Evolutionary conservation across 1,140 invertebrate genomes (phyloP).

Genomic region (Heterodera schachtii): DNA sequence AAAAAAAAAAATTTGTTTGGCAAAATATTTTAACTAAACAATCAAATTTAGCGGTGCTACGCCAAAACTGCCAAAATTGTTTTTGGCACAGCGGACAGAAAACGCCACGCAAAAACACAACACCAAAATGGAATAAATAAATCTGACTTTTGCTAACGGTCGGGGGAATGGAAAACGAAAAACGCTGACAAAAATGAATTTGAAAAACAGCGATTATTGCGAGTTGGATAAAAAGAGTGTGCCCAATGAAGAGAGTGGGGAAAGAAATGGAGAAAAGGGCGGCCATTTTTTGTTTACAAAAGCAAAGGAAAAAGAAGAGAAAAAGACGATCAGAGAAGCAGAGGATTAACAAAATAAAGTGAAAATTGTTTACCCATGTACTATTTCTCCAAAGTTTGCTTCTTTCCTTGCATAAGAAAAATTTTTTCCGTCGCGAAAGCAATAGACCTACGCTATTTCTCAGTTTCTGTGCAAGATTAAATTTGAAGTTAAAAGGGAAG

Average conservation of each 20-base stretch:
- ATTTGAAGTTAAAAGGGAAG: too few relatives aligned
- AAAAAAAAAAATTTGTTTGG: background rate
- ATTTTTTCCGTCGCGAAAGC: too few relatives aligned
- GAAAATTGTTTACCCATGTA: too few relatives aligned
- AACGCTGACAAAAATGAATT: background rate
- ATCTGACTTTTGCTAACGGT: background rate
- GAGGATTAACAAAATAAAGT: too few relatives aligned
- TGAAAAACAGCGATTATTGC: background rate
- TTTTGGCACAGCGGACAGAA: background rate
- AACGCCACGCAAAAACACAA: too few relatives aligned
- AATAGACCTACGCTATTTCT: too few relatives aligned
- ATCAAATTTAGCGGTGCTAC: constrained; percentile 17
- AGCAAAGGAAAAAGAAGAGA: too few relatives aligned
- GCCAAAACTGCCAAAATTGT: constrained; percentile 24
- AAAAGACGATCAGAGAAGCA: too few relatives aligned
- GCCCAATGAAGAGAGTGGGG: background rate
- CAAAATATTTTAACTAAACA: background rate
- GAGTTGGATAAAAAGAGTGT: background rate
- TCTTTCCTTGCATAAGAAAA: too few relatives aligned
- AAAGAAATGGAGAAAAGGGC: background rate
- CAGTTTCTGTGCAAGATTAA: too few relatives aligned
- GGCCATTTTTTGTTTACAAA: background rate
- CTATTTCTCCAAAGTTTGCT: too few relatives aligned
- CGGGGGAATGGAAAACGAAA: background rate
- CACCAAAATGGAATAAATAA: too few relatives aligned